These are phyloP conservation scores for Cephus runcator DNA, from an alignment of 2,888 invertebrate species.

Conservation along the genomic window DNA sequence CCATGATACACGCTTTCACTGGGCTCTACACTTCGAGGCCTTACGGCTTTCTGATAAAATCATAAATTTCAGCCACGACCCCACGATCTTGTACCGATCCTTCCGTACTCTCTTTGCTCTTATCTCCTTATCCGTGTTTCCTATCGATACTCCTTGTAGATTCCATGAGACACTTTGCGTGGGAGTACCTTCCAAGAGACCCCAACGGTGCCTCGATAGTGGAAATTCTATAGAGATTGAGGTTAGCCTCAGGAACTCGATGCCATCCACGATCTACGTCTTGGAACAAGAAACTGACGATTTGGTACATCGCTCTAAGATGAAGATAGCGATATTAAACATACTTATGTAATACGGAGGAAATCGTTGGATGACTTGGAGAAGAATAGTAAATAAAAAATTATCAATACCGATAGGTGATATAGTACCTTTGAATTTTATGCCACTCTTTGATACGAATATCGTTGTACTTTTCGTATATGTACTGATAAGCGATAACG, in stretches of 20 bases:
- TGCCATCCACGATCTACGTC: background rate
- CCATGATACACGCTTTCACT: background rate
- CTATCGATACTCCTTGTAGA: background rate
- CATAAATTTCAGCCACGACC: background rate
- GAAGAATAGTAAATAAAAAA: background rate
- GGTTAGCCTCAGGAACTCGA: background rate
- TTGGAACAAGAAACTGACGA: background rate
- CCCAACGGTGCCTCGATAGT: background rate
- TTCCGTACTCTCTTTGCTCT: background rate
- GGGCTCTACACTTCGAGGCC: background rate
- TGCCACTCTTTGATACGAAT: background rate
- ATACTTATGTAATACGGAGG: background rate
- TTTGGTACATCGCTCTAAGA: background rate
- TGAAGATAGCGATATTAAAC: background rate
- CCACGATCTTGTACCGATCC: background rate
- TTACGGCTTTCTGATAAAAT: background rate
- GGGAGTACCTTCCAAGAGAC: background rate
- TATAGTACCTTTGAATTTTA: background rate
- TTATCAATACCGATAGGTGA: background rate
- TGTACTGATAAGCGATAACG: conserved; percentile 38
- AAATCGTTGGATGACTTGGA: background rate
- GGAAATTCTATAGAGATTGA: background rate
- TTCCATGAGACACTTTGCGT: background rate
- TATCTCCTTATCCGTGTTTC: background rate
- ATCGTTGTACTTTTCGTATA: background rate